Conservation (phyloP, 2,888 invertebrate genomes). For the Enchytraeus crypticus region DNA sequence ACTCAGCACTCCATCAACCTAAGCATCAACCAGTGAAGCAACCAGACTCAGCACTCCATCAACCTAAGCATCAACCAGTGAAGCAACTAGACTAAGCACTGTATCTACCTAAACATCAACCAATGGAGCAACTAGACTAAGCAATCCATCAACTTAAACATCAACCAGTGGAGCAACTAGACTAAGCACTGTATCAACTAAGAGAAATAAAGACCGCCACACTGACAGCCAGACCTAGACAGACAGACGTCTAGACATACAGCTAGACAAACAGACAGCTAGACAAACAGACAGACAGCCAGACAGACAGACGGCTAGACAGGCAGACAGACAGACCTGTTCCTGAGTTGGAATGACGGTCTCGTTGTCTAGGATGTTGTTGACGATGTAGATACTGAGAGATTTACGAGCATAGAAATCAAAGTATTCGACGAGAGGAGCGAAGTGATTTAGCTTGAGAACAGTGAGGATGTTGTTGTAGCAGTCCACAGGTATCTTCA, state of each 20-base stretch:
- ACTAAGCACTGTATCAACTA: no score
- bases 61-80: conserved; percentile 78
- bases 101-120: conserved; percentile 78
- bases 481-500: conserved; percentile 87
- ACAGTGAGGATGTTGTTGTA: conserved; percentile 85
- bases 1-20: conserved; percentile 68
- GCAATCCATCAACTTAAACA: conserved; percentile 72
- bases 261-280: no score
- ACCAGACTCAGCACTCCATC: conserved; percentile 71
- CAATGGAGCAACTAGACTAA: conserved; percentile 72
- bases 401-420: conserved; percentile 75
- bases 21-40: conserved; percentile 75
- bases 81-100: conserved; percentile 69
- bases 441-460: conserved; percentile 75
- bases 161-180: no score
- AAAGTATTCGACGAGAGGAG: conserved; percentile 73
- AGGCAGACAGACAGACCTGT: no score
- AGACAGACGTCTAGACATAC: no score
- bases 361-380: conserved; percentile 80
- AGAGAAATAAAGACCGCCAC: no score
- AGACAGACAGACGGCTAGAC: no score
- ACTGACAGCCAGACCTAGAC: no score
- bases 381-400: conserved; percentile 77
- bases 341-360: conserved; percentile 78
- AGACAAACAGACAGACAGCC: no score